Base-by-base conservation (phyloP, 2,113 vertebrate species). In the Tupaia chinensis region DNA sequence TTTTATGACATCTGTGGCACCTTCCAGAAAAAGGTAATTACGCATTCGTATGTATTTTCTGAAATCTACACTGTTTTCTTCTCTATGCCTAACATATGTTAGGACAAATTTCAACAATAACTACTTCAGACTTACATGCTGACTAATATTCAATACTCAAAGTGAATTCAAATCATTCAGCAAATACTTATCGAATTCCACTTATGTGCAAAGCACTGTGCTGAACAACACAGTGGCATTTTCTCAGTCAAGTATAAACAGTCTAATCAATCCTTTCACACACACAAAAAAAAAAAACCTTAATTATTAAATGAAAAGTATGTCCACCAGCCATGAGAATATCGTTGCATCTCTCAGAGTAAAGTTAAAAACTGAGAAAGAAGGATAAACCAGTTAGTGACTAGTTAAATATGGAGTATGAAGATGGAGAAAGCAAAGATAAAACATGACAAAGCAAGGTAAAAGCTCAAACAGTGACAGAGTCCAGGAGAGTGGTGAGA, bases 11-110 rank as follows among this genome's bases (percentile, higher is more conserved):
- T 92, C 76, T 65, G 94, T 88, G 70, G 78, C 93, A 92, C 32
- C 95, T 79, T 44, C 76, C 91, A 87, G 82, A 93, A 96, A 98
- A 97, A 97, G 85, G 84, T 95, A 56, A 94, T 92, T 97, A 92
- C 70, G 73, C 53, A 82, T 93, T 94, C 94, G 44, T 74, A 22
- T 92, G 80, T 96, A 89, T 98, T 98, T 98, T 97, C 98, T 96
- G 68, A 92, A 95, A 97, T 27, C 25, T 90, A 86, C 92, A 80
- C 93, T 73, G n/a, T 58, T 82, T 93, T 74, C 54, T 94, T 20
- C 53, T 87, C 56, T n/a, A 76, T 87, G n/a, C 4, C 73, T 80
- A 87, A 87, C 77, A 69, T 7, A 13, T 34, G 60, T 87, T 66
- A 81, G 17, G 27, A 80, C 60, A 22, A 93, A 84, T 94, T 87